Percentiles rank a stretch among this genome's conserved stretches.
phyloP scores from a whole-genome alignment of 2,113 vertebrate genomes.

The Arvicanthis niloticus region DNA sequence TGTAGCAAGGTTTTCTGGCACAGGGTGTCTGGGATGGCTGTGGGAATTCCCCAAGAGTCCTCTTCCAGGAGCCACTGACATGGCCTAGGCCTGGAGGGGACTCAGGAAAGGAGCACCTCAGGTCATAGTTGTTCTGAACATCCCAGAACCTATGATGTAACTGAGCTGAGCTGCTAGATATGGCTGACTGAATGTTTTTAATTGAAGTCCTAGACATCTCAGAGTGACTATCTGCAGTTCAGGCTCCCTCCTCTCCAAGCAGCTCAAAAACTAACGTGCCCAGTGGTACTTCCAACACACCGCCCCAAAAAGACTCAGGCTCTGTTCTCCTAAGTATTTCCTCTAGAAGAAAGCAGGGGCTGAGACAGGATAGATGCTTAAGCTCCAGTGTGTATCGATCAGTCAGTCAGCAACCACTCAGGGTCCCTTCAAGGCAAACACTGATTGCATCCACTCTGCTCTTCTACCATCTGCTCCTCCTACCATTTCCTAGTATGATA shows the following conservation, averaged over 20 bases:
- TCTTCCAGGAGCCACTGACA: neutral
- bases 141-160: neutral
- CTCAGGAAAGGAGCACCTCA: neutral
- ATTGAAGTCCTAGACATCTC: constrained; percentile 45
- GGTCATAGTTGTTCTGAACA: neutral
- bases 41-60: neutral
- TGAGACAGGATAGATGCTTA: neutral
- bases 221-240: neutral
- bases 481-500: neutral
- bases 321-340: neutral
- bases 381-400: neutral
- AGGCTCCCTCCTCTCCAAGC: neutral
- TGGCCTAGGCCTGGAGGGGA: neutral
- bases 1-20: neutral
- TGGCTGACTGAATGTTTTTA: neutral
- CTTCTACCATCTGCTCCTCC: neutral
- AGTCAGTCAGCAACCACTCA: constrained; percentile 6
- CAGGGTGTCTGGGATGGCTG: neutral
- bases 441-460: neutral
- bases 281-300: neutral
- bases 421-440: neutral
- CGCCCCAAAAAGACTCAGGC: neutral
- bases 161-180: neutral
- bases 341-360: neutral
- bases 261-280: neutral